A percentile compares a stretch with the other conserved stretches of the same genome.
phyloP scores from a whole-genome alignment of 2,888 invertebrate species.

The Cryptosula pallasiana region DNA sequence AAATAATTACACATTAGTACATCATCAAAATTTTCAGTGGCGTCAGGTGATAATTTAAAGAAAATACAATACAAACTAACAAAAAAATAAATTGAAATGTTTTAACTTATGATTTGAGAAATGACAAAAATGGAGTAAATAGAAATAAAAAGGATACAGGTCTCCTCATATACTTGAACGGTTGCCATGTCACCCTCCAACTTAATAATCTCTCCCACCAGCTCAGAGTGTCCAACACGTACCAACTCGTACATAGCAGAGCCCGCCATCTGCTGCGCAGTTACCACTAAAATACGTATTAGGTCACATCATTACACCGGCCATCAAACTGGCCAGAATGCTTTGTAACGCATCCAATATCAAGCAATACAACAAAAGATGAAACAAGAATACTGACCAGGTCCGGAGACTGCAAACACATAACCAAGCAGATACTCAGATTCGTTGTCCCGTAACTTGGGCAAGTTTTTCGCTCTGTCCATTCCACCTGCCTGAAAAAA shows the following conservation, averaged over 20 bases:
- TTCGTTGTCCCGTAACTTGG: conserved; percentile 64
- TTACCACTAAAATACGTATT: conserved; percentile 71
- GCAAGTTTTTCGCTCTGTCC: conserved; percentile 34
- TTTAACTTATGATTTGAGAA: too few species aligned
- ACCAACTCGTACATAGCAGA: conserved; percentile 99
- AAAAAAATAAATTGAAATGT: too few species aligned
- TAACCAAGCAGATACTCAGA: conserved; percentile 85
- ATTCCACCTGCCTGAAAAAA: conserved; percentile 35
- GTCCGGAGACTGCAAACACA: conserved; percentile 95
- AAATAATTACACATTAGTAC: too few species aligned
- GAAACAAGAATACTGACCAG: conserved; percentile 64
- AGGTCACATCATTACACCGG: too few species aligned
- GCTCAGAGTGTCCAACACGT: conserved; percentile 92
- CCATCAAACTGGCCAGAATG: too few species aligned
- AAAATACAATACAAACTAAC: too few species aligned
- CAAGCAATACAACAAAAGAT: too few species aligned
- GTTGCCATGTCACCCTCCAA: conserved; percentile 99
- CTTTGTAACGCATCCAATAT: too few species aligned
- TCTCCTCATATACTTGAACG: conserved; percentile 78
- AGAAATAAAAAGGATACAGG: conserved; percentile 55
- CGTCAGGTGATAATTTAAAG: too few species aligned
- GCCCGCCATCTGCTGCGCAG: conserved; percentile 97
- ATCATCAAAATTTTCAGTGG: too few species aligned
- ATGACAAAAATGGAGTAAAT: too few species aligned
- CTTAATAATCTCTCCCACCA: conserved; percentile 99